These are phyloP conservation scores for Elysia chlorotica DNA, from an alignment of 1,140 invertebrate species.

Conservation along the genomic window DNA sequence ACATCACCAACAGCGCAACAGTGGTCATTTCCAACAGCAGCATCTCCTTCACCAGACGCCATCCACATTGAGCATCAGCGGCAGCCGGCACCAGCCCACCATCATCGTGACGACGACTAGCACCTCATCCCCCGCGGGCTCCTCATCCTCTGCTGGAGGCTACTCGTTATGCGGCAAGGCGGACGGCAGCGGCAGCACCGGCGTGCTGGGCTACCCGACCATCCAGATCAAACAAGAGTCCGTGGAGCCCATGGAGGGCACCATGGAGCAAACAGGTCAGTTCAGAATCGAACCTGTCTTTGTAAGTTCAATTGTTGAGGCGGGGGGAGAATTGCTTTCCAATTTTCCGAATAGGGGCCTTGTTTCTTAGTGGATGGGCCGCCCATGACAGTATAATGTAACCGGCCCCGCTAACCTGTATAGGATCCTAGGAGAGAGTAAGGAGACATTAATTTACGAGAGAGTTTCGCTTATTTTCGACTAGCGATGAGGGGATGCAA, in stretches of 20 bases:
- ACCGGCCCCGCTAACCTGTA: too few species aligned
- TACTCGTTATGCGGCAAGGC: too few species aligned
- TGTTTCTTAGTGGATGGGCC: background rate
- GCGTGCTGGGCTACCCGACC: slow-evolving; percentile 29
- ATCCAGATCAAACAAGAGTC: slow-evolving; percentile 35
- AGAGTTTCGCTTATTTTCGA: too few species aligned
- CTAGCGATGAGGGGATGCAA: too few species aligned
- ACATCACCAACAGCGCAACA: too few species aligned
- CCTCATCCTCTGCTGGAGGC: too few species aligned
- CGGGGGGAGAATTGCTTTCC: too few species aligned
- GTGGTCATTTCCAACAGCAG: background rate
- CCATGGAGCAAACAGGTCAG: slow-evolving; percentile 40
- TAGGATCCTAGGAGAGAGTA: too few species aligned
- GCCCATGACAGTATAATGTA: background rate
- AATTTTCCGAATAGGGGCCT: background rate
- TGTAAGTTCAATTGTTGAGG: background rate
- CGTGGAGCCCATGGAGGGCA: slow-evolving; percentile 23
- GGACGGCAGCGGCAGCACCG: too few species aligned
- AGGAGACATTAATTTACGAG: too few species aligned
- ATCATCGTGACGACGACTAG: slow-evolving; percentile 45
- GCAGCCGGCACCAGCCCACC: slow-evolving; percentile 42
- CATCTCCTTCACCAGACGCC: too few species aligned
- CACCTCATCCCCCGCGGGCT: slow-evolving; percentile 18
- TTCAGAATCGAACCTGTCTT: background rate
- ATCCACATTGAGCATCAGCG: slow-evolving; percentile 22